A percentile compares a stretch with the other conserved stretches of the same genome.
These are phyloP conservation scores for Esperia sulphurella DNA, from an alignment of 2,888 invertebrate genomes.

Conservation along the genomic window DNA sequence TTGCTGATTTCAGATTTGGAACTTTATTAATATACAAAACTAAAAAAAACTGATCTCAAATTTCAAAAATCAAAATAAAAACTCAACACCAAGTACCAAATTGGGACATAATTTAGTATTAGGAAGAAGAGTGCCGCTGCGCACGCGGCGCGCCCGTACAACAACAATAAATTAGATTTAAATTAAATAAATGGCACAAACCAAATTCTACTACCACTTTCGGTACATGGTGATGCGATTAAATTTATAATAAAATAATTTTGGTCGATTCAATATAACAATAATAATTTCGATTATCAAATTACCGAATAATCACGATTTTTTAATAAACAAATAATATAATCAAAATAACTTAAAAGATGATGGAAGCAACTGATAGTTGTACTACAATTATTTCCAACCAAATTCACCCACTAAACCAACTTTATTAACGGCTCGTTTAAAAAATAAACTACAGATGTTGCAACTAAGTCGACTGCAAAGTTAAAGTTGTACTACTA, in stretches of 20 bases:
- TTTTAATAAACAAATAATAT: slow-evolving; percentile 42
- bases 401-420: no score
- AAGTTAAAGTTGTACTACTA: no score
- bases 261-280: slow-evolving; percentile 54
- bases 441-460: no score
- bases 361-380: slow-evolving; percentile 72
- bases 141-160: slow-evolving; percentile 35
- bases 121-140: slow-evolving; percentile 54
- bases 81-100: slow-evolving; percentile 75
- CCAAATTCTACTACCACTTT: slow-evolving; percentile 61
- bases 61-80: slow-evolving; percentile 46
- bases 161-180: slow-evolving; percentile 62
- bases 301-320: slow-evolving; percentile 61
- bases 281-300: slow-evolving; percentile 51
- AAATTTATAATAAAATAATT: slow-evolving; percentile 45
- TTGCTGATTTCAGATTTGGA: slow-evolving; percentile 51
- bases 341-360: slow-evolving; percentile 54
- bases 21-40: slow-evolving; percentile 32
- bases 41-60: slow-evolving; percentile 49
- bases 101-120: slow-evolving; percentile 56
- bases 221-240: slow-evolving; percentile 66
- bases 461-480: no score
- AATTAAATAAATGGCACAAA: slow-evolving; percentile 77
- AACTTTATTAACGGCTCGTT: no score
- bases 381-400: slow-evolving; percentile 24